Base-by-base conservation (phyloP, 2,888 invertebrate genomes). In the Allygus modestus region DNA sequence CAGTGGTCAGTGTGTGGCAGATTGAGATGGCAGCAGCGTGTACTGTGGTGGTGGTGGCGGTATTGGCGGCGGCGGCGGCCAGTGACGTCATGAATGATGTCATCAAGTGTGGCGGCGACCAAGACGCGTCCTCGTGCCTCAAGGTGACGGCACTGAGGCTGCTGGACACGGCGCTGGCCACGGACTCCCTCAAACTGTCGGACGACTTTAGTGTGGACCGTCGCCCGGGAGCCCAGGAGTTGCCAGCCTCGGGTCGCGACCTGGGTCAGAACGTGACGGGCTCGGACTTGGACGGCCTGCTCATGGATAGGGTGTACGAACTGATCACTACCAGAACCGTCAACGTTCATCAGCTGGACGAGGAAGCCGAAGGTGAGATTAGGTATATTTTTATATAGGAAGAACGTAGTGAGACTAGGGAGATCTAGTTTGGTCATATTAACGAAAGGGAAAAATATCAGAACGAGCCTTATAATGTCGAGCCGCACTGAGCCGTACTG, bases 71-170 rank as follows among this genome's bases (percentile, higher is more conserved):
- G 31, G 65, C 31, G 65, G 65, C 65, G 26, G 65, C 65, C 65
- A 17, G 11, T 65, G 65, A 65, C 65, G 65, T 65, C 26, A 65
- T 65, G 28, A 28, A 28, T 65, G 65, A 65, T 28, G 65, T 65
- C 65, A 65, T 65, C 65, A 65, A 65, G 65, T 65, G 65, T 28
- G 65, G 65, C 17, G 65, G 28, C 31, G 65, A 65, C 65, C 65
- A 65, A 28, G 65, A 65, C 65, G 65, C 65, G 31, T 28, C 65
- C 31, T 65, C 65, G 28, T 65, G 65, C 31, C 65, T 65, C 65
- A 65, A 65, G 65, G 31, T 65, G 65, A 65, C 65, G 65, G 65
- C 65, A 11, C 65, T 65, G 15, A 26, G 65, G 15, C 65, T 65
- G 65, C 65, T 65, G 65, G 65, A 65, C 65, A 15, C 65, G 65